Evolutionary conservation across 1,140 invertebrate genomes (phyloP).

Genomic region (Papilio glaucus): DNA sequence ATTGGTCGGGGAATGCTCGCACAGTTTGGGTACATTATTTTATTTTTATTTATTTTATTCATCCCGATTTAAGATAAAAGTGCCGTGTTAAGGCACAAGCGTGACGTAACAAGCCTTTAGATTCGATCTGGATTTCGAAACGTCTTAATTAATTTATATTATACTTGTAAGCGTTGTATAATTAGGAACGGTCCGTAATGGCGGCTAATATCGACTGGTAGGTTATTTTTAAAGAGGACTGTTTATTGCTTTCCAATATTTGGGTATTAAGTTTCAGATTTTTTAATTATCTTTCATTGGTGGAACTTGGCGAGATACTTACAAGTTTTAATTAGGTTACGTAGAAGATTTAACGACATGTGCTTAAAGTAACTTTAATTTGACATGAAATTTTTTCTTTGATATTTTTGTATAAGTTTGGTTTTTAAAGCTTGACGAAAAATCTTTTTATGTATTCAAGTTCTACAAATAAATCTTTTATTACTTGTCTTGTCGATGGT

Average conservation of each 20-base stretch:
- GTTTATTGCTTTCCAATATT: not conserved
- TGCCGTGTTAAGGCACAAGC: constrained; percentile 32
- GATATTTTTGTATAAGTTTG: no score
- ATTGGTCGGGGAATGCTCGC: constrained; percentile 73
- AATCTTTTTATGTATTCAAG: no score
- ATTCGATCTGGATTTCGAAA: constrained; percentile 45
- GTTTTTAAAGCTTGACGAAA: no score
- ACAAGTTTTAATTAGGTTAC: not conserved
- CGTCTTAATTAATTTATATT: constrained; percentile 61
- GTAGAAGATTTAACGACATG: no score
- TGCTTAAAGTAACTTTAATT: no score
- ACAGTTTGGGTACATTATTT: constrained; percentile 60
- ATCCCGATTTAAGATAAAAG: constrained; percentile 26
- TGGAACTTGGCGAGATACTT: not conserved
- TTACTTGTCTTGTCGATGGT: no score
- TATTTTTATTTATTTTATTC: constrained; percentile 51
- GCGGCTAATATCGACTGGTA: constrained; percentile 12
- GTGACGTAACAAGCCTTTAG: constrained; percentile 47
- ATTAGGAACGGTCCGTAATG: constrained; percentile 43
- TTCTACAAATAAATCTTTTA: no score
- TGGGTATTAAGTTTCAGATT: not conserved
- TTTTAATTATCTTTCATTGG: constrained; percentile 10
- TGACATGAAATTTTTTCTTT: no score
- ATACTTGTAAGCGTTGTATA: constrained; percentile 38
- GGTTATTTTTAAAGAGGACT: constrained; percentile 9